phyloP scores from a whole-genome alignment of 1,140 invertebrate genomes.

The Spodoptera litura region DNA sequence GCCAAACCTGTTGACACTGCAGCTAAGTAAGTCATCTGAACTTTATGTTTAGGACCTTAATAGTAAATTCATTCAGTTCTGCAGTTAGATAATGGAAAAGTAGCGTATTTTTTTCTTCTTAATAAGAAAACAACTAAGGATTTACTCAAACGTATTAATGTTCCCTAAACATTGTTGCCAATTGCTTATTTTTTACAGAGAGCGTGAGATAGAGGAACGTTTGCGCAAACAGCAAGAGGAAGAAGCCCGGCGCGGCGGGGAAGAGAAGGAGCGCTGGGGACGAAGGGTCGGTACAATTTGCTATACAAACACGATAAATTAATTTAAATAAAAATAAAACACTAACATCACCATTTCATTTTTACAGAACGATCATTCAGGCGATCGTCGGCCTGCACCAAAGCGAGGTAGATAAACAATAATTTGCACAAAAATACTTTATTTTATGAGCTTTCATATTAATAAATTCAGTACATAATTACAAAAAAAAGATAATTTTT shows the following conservation, averaged over 20 bases:
- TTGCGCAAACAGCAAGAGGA: constrained; percentile 83
- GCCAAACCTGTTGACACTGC: constrained; percentile 98
- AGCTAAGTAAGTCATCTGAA: constrained; percentile 81
- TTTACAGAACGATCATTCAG: constrained; percentile 79
- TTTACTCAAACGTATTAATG: not conserved
- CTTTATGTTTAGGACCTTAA: not conserved
- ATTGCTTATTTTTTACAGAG: constrained; percentile 62
- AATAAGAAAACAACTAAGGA: no score
- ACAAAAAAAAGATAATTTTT: no score
- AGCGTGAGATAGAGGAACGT: constrained; percentile 85
- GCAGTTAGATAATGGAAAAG: no score
- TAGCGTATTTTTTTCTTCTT: no score
- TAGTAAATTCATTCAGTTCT: no score
- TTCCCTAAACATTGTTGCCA: not conserved
- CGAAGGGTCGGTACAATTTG: constrained; percentile 65
- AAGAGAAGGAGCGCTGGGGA: constrained; percentile 83
- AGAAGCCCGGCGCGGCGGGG: constrained; percentile 73
- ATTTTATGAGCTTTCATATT: no score
- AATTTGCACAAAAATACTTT: no score
- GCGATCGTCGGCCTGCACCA: constrained; percentile 71
- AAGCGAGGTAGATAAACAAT: constrained; percentile 65
- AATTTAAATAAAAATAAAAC: no score
- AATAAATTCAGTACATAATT: no score
- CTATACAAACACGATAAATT: not conserved
- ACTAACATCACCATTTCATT: constrained; percentile 23